These are phyloP conservation scores for Hippocampus zosterae DNA, from an alignment of 2,113 vertebrate species.

Conservation along the genomic window DNA sequence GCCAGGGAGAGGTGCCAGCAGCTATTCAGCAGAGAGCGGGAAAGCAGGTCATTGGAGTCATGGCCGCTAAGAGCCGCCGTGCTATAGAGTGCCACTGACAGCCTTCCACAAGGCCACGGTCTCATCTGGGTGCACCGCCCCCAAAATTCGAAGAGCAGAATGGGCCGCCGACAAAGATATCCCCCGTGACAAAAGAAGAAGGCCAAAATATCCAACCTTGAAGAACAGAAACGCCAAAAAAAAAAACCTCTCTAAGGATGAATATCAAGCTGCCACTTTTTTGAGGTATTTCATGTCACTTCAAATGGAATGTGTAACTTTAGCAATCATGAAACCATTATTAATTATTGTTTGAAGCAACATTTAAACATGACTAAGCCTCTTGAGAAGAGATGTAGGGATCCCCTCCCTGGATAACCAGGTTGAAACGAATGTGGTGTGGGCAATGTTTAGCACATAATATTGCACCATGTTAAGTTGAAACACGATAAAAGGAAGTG, in stretches of 20 bases:
- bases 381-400: too few species aligned
- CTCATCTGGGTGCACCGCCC: slow-evolving; percentile 51
- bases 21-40: slow-evolving; percentile 65
- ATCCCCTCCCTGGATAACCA: too few species aligned
- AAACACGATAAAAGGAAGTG: too few species aligned
- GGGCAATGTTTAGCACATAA: too few species aligned
- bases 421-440: too few species aligned
- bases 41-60: slow-evolving; percentile 73
- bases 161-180: slow-evolving; percentile 31
- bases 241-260: not conserved
- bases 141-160: slow-evolving; percentile 40
- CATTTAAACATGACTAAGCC: too few species aligned
- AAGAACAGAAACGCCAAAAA: not conserved
- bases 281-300: not conserved
- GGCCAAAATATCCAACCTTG: not conserved
- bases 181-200: slow-evolving; percentile 19
- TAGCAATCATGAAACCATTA: too few species aligned
- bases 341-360: too few species aligned
- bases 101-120: slow-evolving; percentile 50
- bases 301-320: not conserved
- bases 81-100: slow-evolving; percentile 70
- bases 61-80: slow-evolving; percentile 66
- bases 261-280: not conserved
- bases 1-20: slow-evolving; percentile 65
- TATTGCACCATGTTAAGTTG: too few species aligned